These are phyloP conservation scores for Pocillopora verrucosa DNA, from an alignment of 64 coral and sea anemone species.

Conservation along the genomic window DNA sequence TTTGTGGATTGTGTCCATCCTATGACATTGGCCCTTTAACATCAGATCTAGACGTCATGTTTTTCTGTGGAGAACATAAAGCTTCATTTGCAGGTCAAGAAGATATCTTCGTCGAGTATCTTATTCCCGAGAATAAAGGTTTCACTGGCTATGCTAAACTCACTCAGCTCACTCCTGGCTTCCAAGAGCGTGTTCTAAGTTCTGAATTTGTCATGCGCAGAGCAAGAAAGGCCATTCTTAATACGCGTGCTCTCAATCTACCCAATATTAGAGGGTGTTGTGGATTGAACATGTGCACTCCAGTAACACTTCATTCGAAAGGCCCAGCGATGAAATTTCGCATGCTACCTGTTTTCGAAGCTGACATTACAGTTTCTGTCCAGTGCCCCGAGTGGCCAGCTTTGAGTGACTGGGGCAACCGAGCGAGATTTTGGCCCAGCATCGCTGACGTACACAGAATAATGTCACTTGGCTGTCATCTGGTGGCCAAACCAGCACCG, in stretches of 20 bases:
- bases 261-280: background rate
- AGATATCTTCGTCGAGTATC: background rate
- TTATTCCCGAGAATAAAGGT: background rate
- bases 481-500: constrained; percentile 57
- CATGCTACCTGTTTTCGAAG: background rate
- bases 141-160: constrained; percentile 1
- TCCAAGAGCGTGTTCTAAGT: background rate
- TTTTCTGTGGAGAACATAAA: background rate
- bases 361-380: constrained; percentile 15
- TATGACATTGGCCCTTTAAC: background rate
- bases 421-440: constrained; percentile 41
- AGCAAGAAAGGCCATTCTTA: background rate
- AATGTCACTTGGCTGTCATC: constrained; percentile 42
- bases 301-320: background rate
- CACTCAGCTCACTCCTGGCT: background rate
- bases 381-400: constrained; percentile 54
- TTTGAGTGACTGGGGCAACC: constrained; percentile 28
- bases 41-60: constrained; percentile 22
- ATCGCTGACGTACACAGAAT: constrained; percentile 43
- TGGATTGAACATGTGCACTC: background rate
- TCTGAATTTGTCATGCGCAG: background rate
- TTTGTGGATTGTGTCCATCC: background rate
- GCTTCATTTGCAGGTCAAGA: constrained; percentile 36
- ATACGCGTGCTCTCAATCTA: background rate
- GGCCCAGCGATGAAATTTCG: constrained; percentile 20